A percentile compares a stretch with the other conserved stretches of the same genome.
phyloP scores from a whole-genome alignment of 1,140 invertebrate species.

The Brachionus rubens region DNA sequence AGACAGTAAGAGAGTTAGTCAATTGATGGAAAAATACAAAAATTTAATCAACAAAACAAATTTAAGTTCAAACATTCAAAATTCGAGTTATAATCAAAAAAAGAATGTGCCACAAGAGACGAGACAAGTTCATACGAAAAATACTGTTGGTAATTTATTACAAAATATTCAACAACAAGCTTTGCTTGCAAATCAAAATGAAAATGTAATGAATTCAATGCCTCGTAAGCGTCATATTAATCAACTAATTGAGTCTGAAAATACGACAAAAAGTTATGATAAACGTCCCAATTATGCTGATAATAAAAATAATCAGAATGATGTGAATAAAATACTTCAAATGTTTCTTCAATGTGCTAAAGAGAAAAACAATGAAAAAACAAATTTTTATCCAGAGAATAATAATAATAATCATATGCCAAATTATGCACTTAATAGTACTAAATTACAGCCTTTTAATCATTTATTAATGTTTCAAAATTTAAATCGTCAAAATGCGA shows the following conservation, averaged over 20 bases:
- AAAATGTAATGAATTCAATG: background rate
- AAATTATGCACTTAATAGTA: background rate
- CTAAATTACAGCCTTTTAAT: background rate
- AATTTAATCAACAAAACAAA: slow-evolving; percentile 43
- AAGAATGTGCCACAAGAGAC: background rate
- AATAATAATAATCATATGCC: background rate
- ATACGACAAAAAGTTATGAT: background rate
- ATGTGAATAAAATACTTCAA: slow-evolving; percentile 9
- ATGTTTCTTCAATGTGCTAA: slow-evolving; percentile 26
- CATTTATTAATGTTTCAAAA: slow-evolving; percentile 12
- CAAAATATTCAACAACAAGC: slow-evolving; percentile 18
- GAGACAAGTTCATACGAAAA: background rate
- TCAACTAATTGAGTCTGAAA: slow-evolving; percentile 12
- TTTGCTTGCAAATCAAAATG: background rate
- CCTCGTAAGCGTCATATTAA: slow-evolving; percentile 31
- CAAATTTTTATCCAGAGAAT: background rate
- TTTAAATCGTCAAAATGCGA: background rate
- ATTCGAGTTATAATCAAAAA: too few relatives aligned
- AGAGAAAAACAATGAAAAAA: background rate
- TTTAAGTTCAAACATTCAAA: background rate
- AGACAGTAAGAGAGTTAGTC: background rate
- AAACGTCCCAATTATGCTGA: background rate
- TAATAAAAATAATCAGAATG: background rate
- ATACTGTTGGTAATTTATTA: slow-evolving; percentile 28
- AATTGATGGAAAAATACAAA: slow-evolving; percentile 37